Percentiles rank a stretch among this genome's conserved stretches.
These are phyloP conservation scores for Trididemnum miniatum DNA, from an alignment of 23 tunicate species.

Conservation along the genomic window DNA sequence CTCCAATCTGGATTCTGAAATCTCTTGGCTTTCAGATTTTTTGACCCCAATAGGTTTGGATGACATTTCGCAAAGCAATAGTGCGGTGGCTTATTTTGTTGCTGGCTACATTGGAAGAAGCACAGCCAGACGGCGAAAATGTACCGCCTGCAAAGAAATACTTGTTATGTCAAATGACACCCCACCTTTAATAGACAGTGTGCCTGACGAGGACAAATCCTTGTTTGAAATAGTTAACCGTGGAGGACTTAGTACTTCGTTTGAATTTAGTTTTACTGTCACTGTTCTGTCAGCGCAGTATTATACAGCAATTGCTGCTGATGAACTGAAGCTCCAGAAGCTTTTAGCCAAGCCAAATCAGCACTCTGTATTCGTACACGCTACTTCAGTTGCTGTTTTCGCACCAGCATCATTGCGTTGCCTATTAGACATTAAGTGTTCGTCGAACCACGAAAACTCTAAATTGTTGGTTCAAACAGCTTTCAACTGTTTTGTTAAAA, in stretches of 20 bases:
- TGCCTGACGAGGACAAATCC: neutral
- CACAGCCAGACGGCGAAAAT: slow-evolving; percentile 13
- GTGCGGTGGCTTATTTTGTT: neutral
- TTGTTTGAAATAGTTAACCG: neutral
- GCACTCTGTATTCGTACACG: neutral
- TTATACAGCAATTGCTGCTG: neutral
- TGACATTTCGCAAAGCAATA: too few relatives aligned
- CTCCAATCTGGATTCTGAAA: neutral
- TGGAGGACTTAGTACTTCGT: neutral
- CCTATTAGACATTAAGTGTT: neutral
- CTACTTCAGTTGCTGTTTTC: neutral
- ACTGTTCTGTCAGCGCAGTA: neutral
- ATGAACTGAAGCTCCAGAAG: neutral
- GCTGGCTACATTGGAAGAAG: slow-evolving; percentile 2
- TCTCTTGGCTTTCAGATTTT: neutral
- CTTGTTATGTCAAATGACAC: neutral
- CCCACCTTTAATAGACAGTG: neutral
- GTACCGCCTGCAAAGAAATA: neutral
- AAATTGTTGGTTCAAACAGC: neutral
- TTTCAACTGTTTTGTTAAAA: neutral
- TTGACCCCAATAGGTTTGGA: neutral
- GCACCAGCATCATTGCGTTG: neutral
- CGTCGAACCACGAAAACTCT: neutral
- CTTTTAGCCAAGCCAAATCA: neutral
- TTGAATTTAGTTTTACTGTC: neutral